A percentile compares a stretch with the other conserved stretches of the same genome.
phyloP scores from a whole-genome alignment of 2,888 invertebrate genomes.

The Eurytoma californica region DNA sequence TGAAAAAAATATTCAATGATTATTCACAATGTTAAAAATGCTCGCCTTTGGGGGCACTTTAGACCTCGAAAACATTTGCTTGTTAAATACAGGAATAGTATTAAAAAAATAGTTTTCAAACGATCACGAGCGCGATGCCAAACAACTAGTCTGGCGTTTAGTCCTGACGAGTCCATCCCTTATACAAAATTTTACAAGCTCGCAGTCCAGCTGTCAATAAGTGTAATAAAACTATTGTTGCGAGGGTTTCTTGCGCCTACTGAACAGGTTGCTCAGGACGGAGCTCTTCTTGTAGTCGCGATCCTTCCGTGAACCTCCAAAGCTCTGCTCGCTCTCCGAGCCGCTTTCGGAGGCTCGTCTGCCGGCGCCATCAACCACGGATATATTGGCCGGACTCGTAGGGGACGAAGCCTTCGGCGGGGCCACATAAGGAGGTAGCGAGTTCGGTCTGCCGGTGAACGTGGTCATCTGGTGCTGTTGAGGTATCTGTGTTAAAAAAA shows the following conservation, averaged over 20 bases:
- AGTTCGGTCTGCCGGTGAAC: conserved; percentile 71
- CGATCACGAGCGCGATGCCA: conserved; percentile 19
- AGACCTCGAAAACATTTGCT: conserved; percentile 27
- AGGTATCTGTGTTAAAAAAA: conserved; percentile 58
- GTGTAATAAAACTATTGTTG: conserved; percentile 54
- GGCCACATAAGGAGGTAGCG: conserved; percentile 75
- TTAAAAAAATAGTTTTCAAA: conserved; percentile 38
- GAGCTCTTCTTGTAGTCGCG: conserved; percentile 72
- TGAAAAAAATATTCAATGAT: conserved; percentile 29
- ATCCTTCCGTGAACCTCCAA: conserved; percentile 72
- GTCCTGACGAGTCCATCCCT: conserved; percentile 16
- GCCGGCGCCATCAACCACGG: conserved; percentile 69
- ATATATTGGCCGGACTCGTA: conserved; percentile 57
- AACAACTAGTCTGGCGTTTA: too few species aligned
- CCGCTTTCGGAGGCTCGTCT: conserved; percentile 73
- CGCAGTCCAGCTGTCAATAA: conserved; percentile 51
- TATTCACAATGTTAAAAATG: conserved; percentile 37
- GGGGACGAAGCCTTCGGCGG: conserved; percentile 72
- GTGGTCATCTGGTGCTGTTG: conserved; percentile 66
- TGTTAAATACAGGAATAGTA: not conserved
- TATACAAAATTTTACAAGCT: conserved; percentile 37
- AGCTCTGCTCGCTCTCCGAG: conserved; percentile 74
- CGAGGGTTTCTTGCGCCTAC: conserved; percentile 72
- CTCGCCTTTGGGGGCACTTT: conserved; percentile 11
- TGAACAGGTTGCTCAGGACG: conserved; percentile 71